Conservation (phyloP, 1,140 invertebrate genomes). For the Yoshiicerus persimilis region DNA sequence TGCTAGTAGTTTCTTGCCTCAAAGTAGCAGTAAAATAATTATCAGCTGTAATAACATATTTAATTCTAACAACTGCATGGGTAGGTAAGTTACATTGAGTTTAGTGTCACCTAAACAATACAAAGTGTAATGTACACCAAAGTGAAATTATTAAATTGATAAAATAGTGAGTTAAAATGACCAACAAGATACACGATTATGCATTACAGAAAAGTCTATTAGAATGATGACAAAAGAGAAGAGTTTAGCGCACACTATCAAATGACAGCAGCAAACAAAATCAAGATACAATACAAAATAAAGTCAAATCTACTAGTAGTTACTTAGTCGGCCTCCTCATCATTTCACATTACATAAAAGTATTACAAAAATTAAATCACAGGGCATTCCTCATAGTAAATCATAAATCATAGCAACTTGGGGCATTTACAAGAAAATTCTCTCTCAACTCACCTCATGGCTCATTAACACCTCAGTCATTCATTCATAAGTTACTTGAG, state of each 20-base stretch:
- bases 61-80: neutral
- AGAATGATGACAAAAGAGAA: neutral
- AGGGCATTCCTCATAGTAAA: conserved; percentile 13
- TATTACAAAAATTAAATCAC: neutral
- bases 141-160: neutral
- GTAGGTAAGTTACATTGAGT: neutral
- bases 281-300: neutral
- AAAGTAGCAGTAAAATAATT: neutral
- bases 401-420: neutral
- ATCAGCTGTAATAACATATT: neutral
- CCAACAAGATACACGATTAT: neutral
- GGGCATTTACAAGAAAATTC: neutral
- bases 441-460: conserved; percentile 14
- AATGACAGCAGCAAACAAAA: conserved; percentile 11
- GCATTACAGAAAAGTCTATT: neutral
- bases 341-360: neutral
- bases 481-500: conserved; percentile 11
- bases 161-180: neutral
- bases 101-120: neutral
- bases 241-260: neutral
- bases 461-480: neutral
- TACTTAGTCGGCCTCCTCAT: conserved; percentile 10
- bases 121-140: neutral
- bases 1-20: neutral
- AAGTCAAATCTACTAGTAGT: conserved; percentile 7